Evolutionary conservation across 1,140 invertebrate genomes (phyloP).

Genomic region (Atta cephalotes): DNA sequence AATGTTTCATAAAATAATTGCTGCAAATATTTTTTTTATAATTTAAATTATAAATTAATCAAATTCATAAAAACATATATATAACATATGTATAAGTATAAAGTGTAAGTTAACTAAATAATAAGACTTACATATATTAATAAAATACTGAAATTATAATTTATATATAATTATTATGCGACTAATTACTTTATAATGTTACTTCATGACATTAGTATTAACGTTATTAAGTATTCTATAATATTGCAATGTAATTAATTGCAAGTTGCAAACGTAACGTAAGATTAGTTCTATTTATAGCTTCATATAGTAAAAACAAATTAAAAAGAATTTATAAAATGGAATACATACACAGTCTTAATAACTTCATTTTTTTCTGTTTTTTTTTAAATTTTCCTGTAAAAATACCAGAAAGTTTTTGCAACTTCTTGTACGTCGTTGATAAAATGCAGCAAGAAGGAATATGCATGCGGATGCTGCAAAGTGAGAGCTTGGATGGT

Average conservation of each 20-base stretch:
- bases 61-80: neutral
- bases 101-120: neutral
- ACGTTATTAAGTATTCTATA: neutral
- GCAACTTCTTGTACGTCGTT: slow-evolving; percentile 31
- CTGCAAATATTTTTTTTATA: neutral
- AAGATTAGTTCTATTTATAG: neutral
- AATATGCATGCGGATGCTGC: slow-evolving; percentile 65
- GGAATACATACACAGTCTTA: neutral
- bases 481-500: slow-evolving; percentile 59
- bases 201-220: neutral
- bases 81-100: neutral
- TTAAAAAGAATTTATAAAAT: neutral
- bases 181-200: neutral
- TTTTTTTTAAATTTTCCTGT: neutral
- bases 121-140: neutral
- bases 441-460: slow-evolving; percentile 41
- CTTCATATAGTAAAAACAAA: neutral
- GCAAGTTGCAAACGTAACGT: neutral
- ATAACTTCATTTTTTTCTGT: neutral
- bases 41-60: neutral
- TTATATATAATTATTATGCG: neutral
- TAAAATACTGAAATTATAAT: neutral
- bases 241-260: neutral
- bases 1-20: neutral
- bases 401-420: neutral